These are phyloP conservation scores for Leptinotarsa juncta DNA, from an alignment of 2,888 invertebrate species.

Conservation along the genomic window DNA sequence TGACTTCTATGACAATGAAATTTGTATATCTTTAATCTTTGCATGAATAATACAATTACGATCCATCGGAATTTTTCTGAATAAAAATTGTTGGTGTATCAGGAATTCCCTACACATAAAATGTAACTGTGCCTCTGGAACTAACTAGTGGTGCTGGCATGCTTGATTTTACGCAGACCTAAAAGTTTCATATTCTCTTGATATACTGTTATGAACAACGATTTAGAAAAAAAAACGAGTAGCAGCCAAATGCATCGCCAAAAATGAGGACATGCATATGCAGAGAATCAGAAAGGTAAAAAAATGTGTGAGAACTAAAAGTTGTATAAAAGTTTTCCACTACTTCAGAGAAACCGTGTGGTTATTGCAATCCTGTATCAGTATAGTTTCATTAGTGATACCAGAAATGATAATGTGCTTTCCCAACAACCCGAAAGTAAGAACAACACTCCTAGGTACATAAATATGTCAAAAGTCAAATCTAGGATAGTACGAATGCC, in stretches of 20 bases:
- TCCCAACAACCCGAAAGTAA: no score
- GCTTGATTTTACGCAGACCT: conserved; percentile 54
- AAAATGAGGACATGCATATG: conserved; percentile 65
- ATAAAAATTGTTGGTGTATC: conserved; percentile 31
- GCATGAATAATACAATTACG: no score
- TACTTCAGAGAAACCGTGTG: no score
- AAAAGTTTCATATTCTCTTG: conserved; percentile 38
- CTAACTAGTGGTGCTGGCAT: conserved; percentile 66
- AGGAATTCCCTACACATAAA: conserved; percentile 54
- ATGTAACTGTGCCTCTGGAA: conserved; percentile 63
- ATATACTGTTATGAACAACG: conserved; percentile 49
- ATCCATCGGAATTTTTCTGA: no score
- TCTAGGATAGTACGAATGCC: no score
- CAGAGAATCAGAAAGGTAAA: conserved; percentile 62
- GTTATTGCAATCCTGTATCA: no score
- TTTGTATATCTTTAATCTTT: no score
- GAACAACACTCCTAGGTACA: no score
- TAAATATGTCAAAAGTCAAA: no score
- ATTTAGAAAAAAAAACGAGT: conserved; percentile 59
- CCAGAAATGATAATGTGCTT: no score
- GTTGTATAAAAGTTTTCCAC: conserved; percentile 13
- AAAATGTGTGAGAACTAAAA: conserved; percentile 55
- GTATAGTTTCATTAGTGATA: no score
- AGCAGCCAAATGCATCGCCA: conserved; percentile 67
- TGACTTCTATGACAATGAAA: no score